Conservation (phyloP, 2,888 invertebrate genomes). For the Lasiommata megera region DNA sequence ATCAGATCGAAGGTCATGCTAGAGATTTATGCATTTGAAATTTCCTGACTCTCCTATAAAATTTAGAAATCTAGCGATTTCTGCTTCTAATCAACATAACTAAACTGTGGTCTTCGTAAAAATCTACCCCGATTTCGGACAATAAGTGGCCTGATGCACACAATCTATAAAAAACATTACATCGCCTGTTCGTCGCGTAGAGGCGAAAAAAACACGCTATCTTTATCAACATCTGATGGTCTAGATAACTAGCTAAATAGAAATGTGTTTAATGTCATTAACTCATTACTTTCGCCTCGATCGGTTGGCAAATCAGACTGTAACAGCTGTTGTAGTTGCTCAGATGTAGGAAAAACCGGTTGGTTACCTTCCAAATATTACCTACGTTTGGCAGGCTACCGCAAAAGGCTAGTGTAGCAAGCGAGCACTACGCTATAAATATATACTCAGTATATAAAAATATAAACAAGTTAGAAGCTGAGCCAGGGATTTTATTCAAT, state of each 20-base stretch:
- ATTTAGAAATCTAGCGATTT: too few relatives aligned
- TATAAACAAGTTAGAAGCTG: background rate
- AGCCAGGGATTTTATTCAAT: background rate
- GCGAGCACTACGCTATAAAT: background rate
- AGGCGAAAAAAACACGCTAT: too few relatives aligned
- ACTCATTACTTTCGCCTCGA: background rate
- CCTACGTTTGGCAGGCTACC: slow-evolving; percentile 1
- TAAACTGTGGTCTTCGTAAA: too few relatives aligned
- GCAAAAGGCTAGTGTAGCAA: slow-evolving; percentile 1
- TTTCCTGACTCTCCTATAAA: too few relatives aligned
- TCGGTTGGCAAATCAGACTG: background rate
- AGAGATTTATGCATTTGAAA: too few relatives aligned
- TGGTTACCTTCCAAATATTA: slow-evolving; percentile 3
- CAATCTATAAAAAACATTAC: background rate
- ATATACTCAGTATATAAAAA: background rate
- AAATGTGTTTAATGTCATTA: background rate
- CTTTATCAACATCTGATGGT: background rate
- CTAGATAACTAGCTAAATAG: background rate
- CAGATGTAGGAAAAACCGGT: slow-evolving; percentile 1
- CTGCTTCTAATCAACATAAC: too few relatives aligned
- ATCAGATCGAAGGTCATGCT: too few relatives aligned
- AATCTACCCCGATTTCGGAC: too few relatives aligned
- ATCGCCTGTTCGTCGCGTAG: too few relatives aligned
- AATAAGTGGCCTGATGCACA: too few relatives aligned
- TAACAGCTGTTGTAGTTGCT: background rate